Evolutionary conservation across 1,140 invertebrate species (phyloP).

Genomic region (Drosophila pachea): DNA sequence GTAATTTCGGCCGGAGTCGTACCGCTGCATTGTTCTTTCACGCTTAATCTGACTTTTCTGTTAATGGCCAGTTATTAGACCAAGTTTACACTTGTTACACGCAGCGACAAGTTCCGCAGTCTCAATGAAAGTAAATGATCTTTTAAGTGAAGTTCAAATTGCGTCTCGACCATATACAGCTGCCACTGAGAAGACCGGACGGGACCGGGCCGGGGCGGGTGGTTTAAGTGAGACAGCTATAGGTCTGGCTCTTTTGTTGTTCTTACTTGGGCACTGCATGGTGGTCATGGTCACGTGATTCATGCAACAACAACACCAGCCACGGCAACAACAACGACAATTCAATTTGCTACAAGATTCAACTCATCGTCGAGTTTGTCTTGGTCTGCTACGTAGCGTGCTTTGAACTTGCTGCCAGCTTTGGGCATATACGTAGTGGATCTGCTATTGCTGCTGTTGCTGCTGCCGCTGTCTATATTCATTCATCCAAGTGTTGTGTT

Average conservation of each 20-base stretch:
- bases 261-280: conserved; percentile 66
- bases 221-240: conserved; percentile 17
- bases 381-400: conserved; percentile 73
- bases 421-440: conserved; percentile 46
- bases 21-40: conserved; percentile 21
- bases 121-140: conserved; percentile 78
- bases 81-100: conserved; percentile 73
- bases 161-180: conserved; percentile 66
- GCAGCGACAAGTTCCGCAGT: conserved; percentile 59
- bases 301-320: conserved; percentile 60
- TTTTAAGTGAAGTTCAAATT: conserved; percentile 73
- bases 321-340: conserved; percentile 58
- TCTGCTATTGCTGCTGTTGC: conserved; percentile 25
- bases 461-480: conserved; percentile 57
- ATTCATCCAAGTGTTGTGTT: conserved; percentile 69
- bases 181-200: neutral
- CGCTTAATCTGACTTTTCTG: conserved; percentile 51
- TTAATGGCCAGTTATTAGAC: conserved; percentile 71
- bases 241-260: conserved; percentile 48
- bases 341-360: conserved; percentile 77
- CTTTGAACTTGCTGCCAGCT: conserved; percentile 67
- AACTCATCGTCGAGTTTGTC: conserved; percentile 70
- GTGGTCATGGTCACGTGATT: conserved; percentile 78
- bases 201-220: too few species aligned
- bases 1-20: neutral